Base-by-base conservation (phyloP, 1,140 invertebrate genomes). In the Leptopilina boulardi region DNA sequence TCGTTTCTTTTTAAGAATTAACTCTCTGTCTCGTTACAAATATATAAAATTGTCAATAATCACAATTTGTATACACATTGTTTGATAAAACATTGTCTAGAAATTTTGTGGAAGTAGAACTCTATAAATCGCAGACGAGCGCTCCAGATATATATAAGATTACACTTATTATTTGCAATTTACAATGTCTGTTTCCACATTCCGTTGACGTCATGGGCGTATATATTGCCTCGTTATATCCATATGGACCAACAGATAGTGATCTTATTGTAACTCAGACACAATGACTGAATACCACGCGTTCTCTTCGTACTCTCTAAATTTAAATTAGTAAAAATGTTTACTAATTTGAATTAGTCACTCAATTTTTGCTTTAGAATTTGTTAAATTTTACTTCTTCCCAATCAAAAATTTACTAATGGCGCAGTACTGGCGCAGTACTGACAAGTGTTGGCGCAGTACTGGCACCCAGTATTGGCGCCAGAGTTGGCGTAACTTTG, bases 181-280 rank as follows among this genome's bases (percentile, higher is more conserved):
- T 66, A n/a, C 26, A 66, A 66, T 30, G 59, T 66, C 59, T 66
- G 59, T 66, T 66, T 66, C 59, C 21, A 66, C 59, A 66, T 66
- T 66, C 59, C 59, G 59, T 66, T 66, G 59, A 66, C 59, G 59
- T 66, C 59, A 66, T 66, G 26, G 21, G 59, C 8, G 30, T 34
- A 38, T 30, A 66, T 66, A 66, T 66, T 23, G 59, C 59, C 59
- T 66, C 13, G 26, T 66, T 66, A 34, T 66, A 66, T 66, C 59
- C 47, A 51, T 66, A 23, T 66, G 59, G 59, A 66, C 59, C 59
- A 34, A 23, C 13, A 66, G 59, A 66, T 66, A 66, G 23, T 66
- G 13, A 66, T 66, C 59, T 66, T 66, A 66, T 66, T 66, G 23
- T 66, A 66, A 34, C 59, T 23, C 2, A 66, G 59, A 66, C 59